Evolutionary conservation across 2,797 vertebrate genomes (phyloP).

Genomic region (Morelia viridis): DNA sequence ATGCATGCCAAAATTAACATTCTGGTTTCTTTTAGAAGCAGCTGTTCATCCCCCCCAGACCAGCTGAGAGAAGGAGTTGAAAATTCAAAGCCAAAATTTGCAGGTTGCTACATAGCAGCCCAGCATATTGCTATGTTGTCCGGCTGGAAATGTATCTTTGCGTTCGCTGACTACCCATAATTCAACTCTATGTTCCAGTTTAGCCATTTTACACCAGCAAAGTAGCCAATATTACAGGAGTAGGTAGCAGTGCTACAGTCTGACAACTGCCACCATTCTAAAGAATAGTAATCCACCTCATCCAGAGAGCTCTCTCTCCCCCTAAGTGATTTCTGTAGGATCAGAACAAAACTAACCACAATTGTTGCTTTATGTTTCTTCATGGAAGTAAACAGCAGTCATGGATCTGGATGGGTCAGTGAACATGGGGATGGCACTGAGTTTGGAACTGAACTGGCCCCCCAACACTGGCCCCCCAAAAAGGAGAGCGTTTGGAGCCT

Average conservation of each 20-base stretch:
- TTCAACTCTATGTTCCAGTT: not conserved
- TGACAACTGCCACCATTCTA: not conserved
- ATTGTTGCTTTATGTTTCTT: not conserved
- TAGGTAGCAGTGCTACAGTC: too few species aligned
- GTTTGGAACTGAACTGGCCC: not conserved
- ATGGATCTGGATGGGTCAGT: not conserved
- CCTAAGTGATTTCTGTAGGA: not conserved
- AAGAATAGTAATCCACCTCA: not conserved
- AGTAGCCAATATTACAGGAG: not conserved
- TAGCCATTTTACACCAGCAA: not conserved
- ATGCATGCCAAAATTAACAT: constrained; percentile 70
- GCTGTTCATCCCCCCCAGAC: constrained; percentile 46
- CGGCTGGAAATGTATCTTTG: not conserved
- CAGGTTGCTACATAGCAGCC: constrained; percentile 24
- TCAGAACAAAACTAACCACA: not conserved
- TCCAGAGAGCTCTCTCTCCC: not conserved
- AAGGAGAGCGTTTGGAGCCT: not conserved
- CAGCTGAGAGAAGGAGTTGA: constrained; percentile 57
- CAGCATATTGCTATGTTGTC: too few species aligned
- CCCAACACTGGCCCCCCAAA: not conserved
- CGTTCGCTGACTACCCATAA: not conserved
- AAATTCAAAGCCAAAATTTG: constrained; percentile 48
- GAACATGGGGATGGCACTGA: not conserved
- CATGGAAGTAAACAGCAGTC: not conserved
- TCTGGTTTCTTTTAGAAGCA: constrained; percentile 72